A percentile compares a stretch with the other conserved stretches of the same genome.
phyloP scores from a whole-genome alignment of 2,113 vertebrate species.

The Paracanthobrama guichenoti region DNA sequence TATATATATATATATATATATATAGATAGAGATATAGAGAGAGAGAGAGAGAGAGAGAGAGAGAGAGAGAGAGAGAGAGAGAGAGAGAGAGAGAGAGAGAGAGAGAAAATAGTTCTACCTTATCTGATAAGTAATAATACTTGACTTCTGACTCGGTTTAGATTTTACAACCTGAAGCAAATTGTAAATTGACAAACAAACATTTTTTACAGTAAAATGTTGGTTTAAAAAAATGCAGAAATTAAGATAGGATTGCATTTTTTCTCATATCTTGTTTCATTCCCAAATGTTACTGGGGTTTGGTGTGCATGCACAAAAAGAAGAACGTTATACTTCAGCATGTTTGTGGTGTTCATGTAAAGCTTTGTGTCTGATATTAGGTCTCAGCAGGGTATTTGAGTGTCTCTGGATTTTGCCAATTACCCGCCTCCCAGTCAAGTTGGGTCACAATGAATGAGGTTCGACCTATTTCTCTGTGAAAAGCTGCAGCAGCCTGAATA shows the following conservation, averaged over 20 bases:
- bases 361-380: slow-evolving; percentile 30
- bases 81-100: no score
- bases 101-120: no score
- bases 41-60: no score
- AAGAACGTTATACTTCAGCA: neutral
- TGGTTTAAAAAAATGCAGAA: no score
- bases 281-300: neutral
- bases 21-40: no score
- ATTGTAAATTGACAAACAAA: neutral
- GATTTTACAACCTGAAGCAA: neutral
- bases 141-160: neutral
- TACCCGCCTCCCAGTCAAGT: slow-evolving; percentile 66
- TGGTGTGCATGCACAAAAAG: neutral
- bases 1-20: no score
- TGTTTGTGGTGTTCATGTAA: slow-evolving; percentile 15
- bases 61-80: no score
- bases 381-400: slow-evolving; percentile 56
- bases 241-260: neutral
- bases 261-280: neutral
- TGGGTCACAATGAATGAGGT: slow-evolving; percentile 63
- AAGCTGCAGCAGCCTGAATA: slow-evolving; percentile 59
- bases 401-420: slow-evolving; percentile 61
- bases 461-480: slow-evolving; percentile 61
- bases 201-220: neutral
- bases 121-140: neutral